phyloP scores from a whole-genome alignment of 2,888 invertebrate species.

The Dioctria linearis region DNA sequence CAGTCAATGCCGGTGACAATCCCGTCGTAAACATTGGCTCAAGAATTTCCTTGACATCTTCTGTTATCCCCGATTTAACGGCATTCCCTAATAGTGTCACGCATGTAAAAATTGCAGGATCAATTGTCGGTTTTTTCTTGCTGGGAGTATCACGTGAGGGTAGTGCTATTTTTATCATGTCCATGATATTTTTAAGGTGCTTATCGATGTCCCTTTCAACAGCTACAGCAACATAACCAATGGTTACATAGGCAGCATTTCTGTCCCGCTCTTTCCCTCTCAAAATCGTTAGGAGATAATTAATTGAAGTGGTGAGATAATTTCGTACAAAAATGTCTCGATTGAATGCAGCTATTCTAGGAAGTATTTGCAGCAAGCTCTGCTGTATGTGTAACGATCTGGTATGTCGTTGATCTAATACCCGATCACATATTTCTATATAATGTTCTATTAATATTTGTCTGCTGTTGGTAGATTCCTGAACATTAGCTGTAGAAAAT shows the following conservation, averaged over 20 bases:
- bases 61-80: constrained; percentile 82
- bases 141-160: constrained; percentile 84
- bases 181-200: constrained; percentile 89
- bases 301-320: constrained; percentile 83
- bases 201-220: constrained; percentile 85
- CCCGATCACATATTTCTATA: constrained; percentile 82
- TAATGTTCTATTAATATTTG: constrained; percentile 87
- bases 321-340: constrained; percentile 83
- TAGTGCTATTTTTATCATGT: constrained; percentile 81
- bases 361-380: constrained; percentile 87
- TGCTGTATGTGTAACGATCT: constrained; percentile 89
- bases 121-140: constrained; percentile 82
- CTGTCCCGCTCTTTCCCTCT: constrained; percentile 88
- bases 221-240: constrained; percentile 92
- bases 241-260: constrained; percentile 89
- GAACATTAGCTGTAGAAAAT: constrained; percentile 73
- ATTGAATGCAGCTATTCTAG: constrained; percentile 94
- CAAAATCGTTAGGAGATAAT: constrained; percentile 83
- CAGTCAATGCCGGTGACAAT: constrained; percentile 90
- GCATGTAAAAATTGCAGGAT: constrained; percentile 94
- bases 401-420: constrained; percentile 83
- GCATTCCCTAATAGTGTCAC: constrained; percentile 93
- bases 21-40: constrained; percentile 95
- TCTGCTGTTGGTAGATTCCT: constrained; percentile 90
- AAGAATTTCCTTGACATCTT: constrained; percentile 86